Conservation (phyloP, 2,888 invertebrate species). For the Ichneumoninae sp. region DNA sequence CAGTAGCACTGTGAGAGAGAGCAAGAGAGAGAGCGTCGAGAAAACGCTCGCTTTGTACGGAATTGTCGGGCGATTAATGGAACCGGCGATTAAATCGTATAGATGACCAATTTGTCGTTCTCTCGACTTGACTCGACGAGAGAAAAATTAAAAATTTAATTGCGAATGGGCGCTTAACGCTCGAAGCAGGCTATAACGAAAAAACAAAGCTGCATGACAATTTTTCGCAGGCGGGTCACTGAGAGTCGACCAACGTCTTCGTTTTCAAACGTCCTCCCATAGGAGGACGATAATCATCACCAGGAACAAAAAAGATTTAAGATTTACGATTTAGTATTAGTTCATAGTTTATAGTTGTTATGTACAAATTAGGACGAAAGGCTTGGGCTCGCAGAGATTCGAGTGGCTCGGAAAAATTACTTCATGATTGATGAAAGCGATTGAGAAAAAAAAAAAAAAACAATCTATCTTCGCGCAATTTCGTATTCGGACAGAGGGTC, state of each 20-base stretch:
- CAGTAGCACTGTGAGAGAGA: neutral
- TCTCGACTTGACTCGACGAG: conserved; percentile 45
- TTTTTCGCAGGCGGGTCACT: conserved; percentile 46
- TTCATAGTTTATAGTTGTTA: conserved; percentile 53
- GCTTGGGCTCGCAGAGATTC: conserved; percentile 42
- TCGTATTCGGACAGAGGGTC: conserved; percentile 27
- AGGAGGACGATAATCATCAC: conserved; percentile 57
- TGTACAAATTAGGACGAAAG: conserved; percentile 71
- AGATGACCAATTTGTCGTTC: conserved; percentile 62
- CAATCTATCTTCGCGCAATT: conserved; percentile 16
- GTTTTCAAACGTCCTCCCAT: conserved; percentile 46
- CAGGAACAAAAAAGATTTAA: conserved; percentile 56
- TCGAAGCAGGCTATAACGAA: neutral
- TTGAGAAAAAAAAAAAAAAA: neutral
- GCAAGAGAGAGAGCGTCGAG: neutral
- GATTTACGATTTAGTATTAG: conserved; percentile 62
- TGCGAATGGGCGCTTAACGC: neutral
- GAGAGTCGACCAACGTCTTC: conserved; percentile 53
- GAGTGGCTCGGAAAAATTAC: conserved; percentile 32
- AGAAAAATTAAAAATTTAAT: conserved; percentile 43
- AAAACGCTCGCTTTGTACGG: conserved; percentile 41
- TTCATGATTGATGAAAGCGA: neutral
- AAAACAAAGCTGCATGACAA: conserved; percentile 57
- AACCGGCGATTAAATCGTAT: conserved; percentile 49
- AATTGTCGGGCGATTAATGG: conserved; percentile 59